Evolutionary conservation across 2,888 invertebrate species (phyloP), one percentile per base, ranked within the genome.

Genomic region (Diploptera punctata): DNA sequence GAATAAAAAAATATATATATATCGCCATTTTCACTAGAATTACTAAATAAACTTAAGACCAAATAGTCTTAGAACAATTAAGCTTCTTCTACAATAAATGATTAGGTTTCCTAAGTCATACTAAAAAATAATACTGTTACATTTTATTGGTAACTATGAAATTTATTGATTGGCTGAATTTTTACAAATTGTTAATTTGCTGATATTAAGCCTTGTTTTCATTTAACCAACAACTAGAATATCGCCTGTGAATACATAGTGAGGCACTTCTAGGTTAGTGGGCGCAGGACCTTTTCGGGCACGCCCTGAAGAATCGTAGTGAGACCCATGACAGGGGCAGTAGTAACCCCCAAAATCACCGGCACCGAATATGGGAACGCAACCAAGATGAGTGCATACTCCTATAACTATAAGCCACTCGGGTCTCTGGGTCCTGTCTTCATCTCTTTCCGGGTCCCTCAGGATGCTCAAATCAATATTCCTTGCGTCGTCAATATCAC

Each of bases 321-420:
- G 93, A 71, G 93, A 92, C 1, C 94, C 94, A 79, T 94, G 94
- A 80, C 94, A 94, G 0, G 94, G 93, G 78, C 94, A 94, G 80
- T 91, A 94, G 84, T 88, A 94, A 3, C 93, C 94, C 16, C 91
- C 91, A 79, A 83, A 92, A 71, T 92, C 90, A 4, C 90, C 90
- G 3, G 86, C 81, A 76, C 87, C 87, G 0, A 92, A 87, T 68
- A 95, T 89, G 1, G 95, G 95, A 43, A 95, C 90, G 83, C 95
- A 95, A 19, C 95, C 93, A 69, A 93, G 84, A 82, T 94, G 93
- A 10, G 93, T 93, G 81, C 93, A 93, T 75, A 95, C 89, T 65
- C 94, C 95, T 72, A 95, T 82, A 1, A 94, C 86, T 29, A 96
- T 84, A 44, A 95, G 85, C 92, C 93, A 96, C 76, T 93, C 89